Percentiles rank a stretch among this genome's conserved stretches.
These are phyloP conservation scores for Petrolisthes manimaculis DNA, from an alignment of 2,888 invertebrate genomes.

Conservation along the genomic window DNA sequence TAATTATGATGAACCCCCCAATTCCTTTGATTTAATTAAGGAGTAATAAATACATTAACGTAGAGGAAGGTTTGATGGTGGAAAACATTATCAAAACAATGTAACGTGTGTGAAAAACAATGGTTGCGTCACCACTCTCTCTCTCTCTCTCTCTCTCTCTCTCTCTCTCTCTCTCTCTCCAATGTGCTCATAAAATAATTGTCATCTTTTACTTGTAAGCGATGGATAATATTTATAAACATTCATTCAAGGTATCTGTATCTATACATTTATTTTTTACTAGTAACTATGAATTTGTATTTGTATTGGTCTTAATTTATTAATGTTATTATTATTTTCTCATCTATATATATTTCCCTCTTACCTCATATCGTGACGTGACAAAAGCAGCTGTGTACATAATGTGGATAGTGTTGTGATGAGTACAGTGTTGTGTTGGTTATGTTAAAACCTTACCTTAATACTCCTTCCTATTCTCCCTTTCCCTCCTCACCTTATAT, in stretches of 20 bases:
- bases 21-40: no score
- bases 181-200: no score
- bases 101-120: neutral
- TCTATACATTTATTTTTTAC: neutral
- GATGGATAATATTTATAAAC: neutral
- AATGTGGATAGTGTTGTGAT: conserved; percentile 30
- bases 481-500: neutral
- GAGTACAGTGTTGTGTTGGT: conserved; percentile 28
- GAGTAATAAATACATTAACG: no score
- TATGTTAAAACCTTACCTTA: neutral
- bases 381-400: neutral
- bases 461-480: neutral
- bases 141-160: neutral
- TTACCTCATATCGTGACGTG: neutral
- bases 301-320: neutral
- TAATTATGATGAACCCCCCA: no score
- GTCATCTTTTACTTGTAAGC: neutral
- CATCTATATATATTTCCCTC: conserved; percentile 28
- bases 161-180: neutral
- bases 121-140: neutral
- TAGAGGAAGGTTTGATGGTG: no score
- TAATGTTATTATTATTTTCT: no score
- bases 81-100: no score
- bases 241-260: neutral
- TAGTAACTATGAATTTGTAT: neutral